Evolutionary conservation across 2,113 vertebrate genomes (phyloP), one percentile per base, ranked within the genome.

Genomic region (Gambusia holbrooki): DNA sequence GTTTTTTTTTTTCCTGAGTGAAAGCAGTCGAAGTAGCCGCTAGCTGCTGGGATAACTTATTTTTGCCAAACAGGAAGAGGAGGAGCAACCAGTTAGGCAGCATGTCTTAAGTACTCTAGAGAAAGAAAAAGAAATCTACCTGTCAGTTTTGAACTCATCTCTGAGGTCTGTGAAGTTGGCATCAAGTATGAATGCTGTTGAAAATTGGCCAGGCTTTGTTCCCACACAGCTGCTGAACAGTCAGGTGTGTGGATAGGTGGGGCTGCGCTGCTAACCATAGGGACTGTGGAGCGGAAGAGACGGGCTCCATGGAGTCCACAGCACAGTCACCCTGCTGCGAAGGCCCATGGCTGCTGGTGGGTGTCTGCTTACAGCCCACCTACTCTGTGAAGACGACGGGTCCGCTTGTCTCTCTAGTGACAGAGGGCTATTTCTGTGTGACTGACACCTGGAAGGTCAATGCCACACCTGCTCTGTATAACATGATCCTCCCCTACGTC

Each of bases 331-430:
- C 67, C 5, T 2, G 7, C 77, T 64, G 58, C 76, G 67, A 79
- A 76, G 45, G 58, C 76, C 62, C 63, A 9, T 29, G 28, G 73
- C 78, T 84, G 74, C 73, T 81, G 68, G 22, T 28, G 17, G 75
- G 86, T 87, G 79, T 91, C 90, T 54, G 40, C 61, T 92, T 92
- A 84, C 88, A 90, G 71, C 11, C 73, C 72, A 51, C 78, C 74
- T 64, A 76, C 78, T 64, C 66, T 69, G 77, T 72, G 83, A 89
- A 85, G 82, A 87, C 68, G 72, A 87, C 51, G 32, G 71, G 77
- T 60, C 74, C 70, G 73, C 29, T 79, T 60, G 33, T 65, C 67
- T 82, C 62, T 79, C 69, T 81, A 33, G 80, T 87, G 79, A 89
- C 86, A 74, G 68, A 65, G 61, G 78, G 80, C 83, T 92, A 88